phyloP scores from a whole-genome alignment of 2,888 invertebrate genomes.

The Stratiomys singularior region DNA sequence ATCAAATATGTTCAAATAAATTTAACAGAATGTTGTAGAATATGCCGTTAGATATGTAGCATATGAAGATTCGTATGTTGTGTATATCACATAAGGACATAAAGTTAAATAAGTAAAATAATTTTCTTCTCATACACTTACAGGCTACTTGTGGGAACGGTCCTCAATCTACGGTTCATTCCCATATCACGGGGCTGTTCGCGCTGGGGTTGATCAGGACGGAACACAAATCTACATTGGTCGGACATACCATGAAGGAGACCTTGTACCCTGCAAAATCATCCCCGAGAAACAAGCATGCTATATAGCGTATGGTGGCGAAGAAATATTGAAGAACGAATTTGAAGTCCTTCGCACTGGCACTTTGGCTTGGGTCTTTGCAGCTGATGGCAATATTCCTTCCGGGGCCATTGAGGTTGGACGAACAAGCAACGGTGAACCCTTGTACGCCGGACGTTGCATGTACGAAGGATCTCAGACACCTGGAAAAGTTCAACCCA shows the following conservation, averaged over 20 bases:
- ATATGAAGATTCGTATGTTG: too few relatives aligned
- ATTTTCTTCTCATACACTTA: too few relatives aligned
- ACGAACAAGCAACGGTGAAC: constrained; percentile 72
- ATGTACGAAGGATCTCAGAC: constrained; percentile 74
- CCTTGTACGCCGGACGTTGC: constrained; percentile 75
- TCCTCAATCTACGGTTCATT: constrained; percentile 65
- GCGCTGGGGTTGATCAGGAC: constrained; percentile 76
- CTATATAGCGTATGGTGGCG: constrained; percentile 72
- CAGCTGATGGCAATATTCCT: constrained; percentile 72
- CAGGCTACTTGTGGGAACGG: constrained; percentile 62
- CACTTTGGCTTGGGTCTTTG: constrained; percentile 74
- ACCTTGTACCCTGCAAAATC: constrained; percentile 72
- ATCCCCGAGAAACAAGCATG: constrained; percentile 72
- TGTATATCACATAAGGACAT: neutral
- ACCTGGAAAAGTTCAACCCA: constrained; percentile 74
- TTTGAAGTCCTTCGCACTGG: constrained; percentile 75
- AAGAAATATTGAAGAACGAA: constrained; percentile 72
- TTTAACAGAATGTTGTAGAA: too few relatives aligned
- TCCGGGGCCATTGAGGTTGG: constrained; percentile 74
- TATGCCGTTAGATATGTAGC: too few relatives aligned
- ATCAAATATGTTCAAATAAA: too few relatives aligned
- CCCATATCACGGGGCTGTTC: constrained; percentile 68
- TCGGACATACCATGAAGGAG: constrained; percentile 73
- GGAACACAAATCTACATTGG: constrained; percentile 80
- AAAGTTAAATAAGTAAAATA: neutral